A percentile compares a stretch with the other conserved stretches of the same genome.
Conservation (phyloP, 2,797 vertebrate species). For the Petrocephalus sullivani region DNA sequence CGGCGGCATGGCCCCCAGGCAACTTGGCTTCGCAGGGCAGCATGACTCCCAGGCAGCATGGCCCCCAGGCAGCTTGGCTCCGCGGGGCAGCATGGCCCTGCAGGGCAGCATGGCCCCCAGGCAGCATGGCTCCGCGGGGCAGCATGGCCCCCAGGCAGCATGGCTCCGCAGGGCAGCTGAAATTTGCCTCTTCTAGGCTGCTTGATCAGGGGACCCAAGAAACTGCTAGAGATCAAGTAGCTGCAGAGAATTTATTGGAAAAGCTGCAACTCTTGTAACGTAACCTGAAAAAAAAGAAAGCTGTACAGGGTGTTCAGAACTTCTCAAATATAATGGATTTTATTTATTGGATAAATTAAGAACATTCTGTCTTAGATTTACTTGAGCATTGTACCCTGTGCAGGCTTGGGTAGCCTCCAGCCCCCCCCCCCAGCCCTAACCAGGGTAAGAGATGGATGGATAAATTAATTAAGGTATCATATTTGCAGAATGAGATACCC, state of each 20-base stretch:
- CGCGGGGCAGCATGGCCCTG: too few species aligned
- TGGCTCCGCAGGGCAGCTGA: neutral
- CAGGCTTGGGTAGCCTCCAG: neutral
- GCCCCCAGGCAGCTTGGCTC: too few species aligned
- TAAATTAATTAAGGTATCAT: neutral
- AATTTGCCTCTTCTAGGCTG: neutral
- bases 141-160: neutral
- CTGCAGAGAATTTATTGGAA: neutral
- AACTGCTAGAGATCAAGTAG: neutral
- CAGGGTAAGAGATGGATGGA: neutral
- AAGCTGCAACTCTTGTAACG: neutral
- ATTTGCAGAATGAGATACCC: neutral
- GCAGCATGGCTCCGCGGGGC: too few species aligned
- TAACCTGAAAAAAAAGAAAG: neutral
- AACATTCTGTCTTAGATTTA: neutral
- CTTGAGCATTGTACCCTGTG: neutral
- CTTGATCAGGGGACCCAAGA: neutral
- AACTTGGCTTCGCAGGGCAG: neutral
- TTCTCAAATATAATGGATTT: neutral
- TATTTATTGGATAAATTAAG: neutral
- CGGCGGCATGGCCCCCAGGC: neutral
- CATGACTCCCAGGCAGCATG: too few species aligned
- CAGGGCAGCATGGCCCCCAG: too few species aligned
- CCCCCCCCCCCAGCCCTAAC: neutral
- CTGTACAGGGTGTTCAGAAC: neutral